A percentile compares a stretch with the other conserved stretches of the same genome.
These are phyloP conservation scores for Eulemur rubriventer DNA, from an alignment of 2,797 vertebrate genomes.

Conservation along the genomic window DNA sequence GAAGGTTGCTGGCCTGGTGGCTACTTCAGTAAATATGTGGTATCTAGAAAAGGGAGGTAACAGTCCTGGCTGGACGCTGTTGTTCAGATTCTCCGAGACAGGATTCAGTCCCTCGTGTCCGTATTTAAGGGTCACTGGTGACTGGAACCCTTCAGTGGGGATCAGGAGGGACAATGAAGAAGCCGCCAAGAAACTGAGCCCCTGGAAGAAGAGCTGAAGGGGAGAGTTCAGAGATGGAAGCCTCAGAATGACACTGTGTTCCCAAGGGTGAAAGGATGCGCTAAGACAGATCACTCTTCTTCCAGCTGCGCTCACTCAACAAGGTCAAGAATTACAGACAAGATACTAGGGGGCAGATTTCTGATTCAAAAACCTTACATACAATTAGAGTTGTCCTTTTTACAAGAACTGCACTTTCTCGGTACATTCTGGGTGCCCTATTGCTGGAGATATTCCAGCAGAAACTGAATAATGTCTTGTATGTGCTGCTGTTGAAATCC, in stretches of 20 bases:
- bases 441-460: not conserved
- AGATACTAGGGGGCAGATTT: not conserved
- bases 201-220: not conserved
- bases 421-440: not conserved
- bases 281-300: not conserved
- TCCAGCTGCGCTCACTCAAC: not conserved
- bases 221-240: not conserved
- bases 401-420: not conserved
- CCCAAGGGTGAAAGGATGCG: not conserved
- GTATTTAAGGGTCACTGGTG: not conserved
- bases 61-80: not conserved
- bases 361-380: not conserved
- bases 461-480: not conserved
- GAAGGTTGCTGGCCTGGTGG: not conserved
- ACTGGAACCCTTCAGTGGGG: not conserved
- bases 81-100: not conserved
- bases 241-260: not conserved
- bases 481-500: not conserved
- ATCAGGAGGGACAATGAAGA: not conserved
- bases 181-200: not conserved
- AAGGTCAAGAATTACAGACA: not conserved
- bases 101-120: not conserved
- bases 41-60: not conserved
- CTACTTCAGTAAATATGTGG: not conserved
- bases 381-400: not conserved